Conservation (phyloP, 1,140 invertebrate species). For the Vanessa tameamea region DNA sequence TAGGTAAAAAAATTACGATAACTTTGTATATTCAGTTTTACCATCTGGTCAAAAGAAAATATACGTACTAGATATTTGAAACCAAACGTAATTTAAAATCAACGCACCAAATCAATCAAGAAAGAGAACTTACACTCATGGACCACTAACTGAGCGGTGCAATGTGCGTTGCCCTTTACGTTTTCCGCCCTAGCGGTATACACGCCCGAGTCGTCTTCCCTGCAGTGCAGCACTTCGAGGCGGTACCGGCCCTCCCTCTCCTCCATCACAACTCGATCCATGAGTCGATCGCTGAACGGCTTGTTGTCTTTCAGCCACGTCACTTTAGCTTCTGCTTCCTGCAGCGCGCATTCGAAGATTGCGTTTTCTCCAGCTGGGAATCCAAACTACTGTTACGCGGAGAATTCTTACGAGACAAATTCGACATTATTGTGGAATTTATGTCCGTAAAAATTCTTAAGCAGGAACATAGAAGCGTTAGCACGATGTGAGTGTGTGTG, state of each 20-base stretch:
- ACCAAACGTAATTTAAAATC: not conserved
- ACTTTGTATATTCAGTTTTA: too few relatives aligned
- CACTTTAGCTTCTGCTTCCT: slow-evolving; percentile 82
- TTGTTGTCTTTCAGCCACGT: slow-evolving; percentile 96
- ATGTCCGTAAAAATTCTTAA: slow-evolving; percentile 54
- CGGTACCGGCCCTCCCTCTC: slow-evolving; percentile 82
- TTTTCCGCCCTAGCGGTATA: slow-evolving; percentile 96
- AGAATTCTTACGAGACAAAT: slow-evolving; percentile 56
- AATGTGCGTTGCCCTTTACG: slow-evolving; percentile 88
- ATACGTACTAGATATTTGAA: not conserved
- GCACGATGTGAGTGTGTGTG: slow-evolving; percentile 60
- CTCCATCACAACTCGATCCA: slow-evolving; percentile 86
- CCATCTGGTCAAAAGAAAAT: too few relatives aligned
- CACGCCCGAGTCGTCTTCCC: slow-evolving; percentile 91
- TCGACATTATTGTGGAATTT: slow-evolving; percentile 9
- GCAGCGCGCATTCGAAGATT: slow-evolving; percentile 90
- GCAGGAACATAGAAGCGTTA: slow-evolving; percentile 61
- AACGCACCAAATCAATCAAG: slow-evolving; percentile 13
- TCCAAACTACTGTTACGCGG: slow-evolving; percentile 57
- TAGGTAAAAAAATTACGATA: too few relatives aligned
- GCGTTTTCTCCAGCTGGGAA: slow-evolving; percentile 91
- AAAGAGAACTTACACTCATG: slow-evolving; percentile 86
- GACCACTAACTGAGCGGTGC: slow-evolving; percentile 92
- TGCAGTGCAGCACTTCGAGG: slow-evolving; percentile 90
- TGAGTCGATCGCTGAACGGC: slow-evolving; percentile 87